Evolutionary conservation across 23 tunicate species (phyloP).

Genomic region (Ciona savignyi): DNA sequence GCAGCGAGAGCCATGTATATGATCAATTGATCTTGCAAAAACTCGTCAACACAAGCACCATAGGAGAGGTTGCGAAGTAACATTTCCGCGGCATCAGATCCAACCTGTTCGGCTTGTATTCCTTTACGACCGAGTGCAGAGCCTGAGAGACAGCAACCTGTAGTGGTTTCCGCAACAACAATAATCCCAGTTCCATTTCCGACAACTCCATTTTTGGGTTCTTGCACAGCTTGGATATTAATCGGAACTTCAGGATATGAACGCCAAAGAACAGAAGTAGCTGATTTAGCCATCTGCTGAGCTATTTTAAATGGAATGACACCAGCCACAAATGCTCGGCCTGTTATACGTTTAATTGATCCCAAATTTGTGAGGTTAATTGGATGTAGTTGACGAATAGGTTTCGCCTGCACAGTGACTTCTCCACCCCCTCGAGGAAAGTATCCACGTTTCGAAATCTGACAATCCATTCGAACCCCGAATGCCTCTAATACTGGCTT

Average conservation of each 20-base stretch:
- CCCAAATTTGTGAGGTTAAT: slow-evolving; percentile 71
- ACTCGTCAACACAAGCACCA: slow-evolving; percentile 80
- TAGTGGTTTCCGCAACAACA: slow-evolving; percentile 83
- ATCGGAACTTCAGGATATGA: slow-evolving; percentile 71
- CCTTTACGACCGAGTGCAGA: slow-evolving; percentile 75
- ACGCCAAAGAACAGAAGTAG: slow-evolving; percentile 65
- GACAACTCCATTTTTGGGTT: slow-evolving; percentile 61
- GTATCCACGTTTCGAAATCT: slow-evolving; percentile 74
- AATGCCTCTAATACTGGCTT: slow-evolving; percentile 64
- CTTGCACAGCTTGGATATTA: slow-evolving; percentile 80
- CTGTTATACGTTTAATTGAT: slow-evolving; percentile 67
- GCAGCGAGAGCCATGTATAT: slow-evolving; percentile 81
- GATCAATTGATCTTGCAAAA: slow-evolving; percentile 71
- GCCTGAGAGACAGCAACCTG: slow-evolving; percentile 71
- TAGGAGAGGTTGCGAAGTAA: slow-evolving; percentile 56
- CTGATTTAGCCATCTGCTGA: slow-evolving; percentile 90
- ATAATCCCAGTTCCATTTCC: slow-evolving; percentile 88
- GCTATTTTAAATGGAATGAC: slow-evolving; percentile 87
- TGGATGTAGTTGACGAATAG: slow-evolving; percentile 50
- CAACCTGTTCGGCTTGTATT: slow-evolving; percentile 75
- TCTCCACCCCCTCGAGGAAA: slow-evolving; percentile 88
- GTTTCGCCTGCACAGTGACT: slow-evolving; percentile 52
- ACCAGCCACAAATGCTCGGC: slow-evolving; percentile 89
- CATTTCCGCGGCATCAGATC: slow-evolving; percentile 77
- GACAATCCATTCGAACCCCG: slow-evolving; percentile 71